Conservation (phyloP, 1,140 invertebrate genomes). For the Chrysoperla carnea region DNA sequence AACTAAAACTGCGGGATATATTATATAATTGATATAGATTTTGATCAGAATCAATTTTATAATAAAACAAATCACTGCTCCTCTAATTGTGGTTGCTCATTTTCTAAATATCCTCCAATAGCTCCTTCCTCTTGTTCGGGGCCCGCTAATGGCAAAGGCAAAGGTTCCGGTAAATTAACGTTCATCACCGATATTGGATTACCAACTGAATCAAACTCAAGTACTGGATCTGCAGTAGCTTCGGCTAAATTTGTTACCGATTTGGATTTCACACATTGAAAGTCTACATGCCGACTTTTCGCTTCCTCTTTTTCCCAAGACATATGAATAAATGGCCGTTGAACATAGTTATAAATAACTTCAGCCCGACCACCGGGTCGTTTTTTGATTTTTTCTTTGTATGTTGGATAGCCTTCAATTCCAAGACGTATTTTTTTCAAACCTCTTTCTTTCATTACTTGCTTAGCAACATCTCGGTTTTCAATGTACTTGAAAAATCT, state of each 20-base stretch:
- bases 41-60: no score
- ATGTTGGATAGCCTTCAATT: slow-evolving; percentile 98
- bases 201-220: slow-evolving; percentile 42
- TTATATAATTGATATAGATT: no score
- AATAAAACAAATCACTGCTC: not conserved
- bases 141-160: slow-evolving; percentile 6
- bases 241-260: slow-evolving; percentile 86
- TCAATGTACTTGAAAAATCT: slow-evolving; percentile 99
- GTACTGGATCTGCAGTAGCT: slow-evolving; percentile 70
- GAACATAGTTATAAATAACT: slow-evolving; percentile 99
- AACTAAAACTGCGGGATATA: no score
- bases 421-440: slow-evolving; percentile 98
- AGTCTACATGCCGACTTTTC: slow-evolving; percentile 97
- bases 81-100: not conserved
- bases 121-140: slow-evolving; percentile 23
- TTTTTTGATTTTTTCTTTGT: slow-evolving; percentile 93
- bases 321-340: slow-evolving; percentile 98
- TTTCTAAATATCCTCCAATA: slow-evolving; percentile 19
- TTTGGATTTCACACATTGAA: slow-evolving; percentile 90
- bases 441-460: slow-evolving; percentile 94
- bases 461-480: slow-evolving; percentile 97
- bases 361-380: slow-evolving; percentile 79
- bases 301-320: slow-evolving; percentile 99
- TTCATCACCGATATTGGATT: slow-evolving; percentile 25
- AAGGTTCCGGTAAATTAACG: not conserved